Evolutionary conservation across 2,888 invertebrate genomes (phyloP).

Genomic region (Chaitophorus viminalis): DNA sequence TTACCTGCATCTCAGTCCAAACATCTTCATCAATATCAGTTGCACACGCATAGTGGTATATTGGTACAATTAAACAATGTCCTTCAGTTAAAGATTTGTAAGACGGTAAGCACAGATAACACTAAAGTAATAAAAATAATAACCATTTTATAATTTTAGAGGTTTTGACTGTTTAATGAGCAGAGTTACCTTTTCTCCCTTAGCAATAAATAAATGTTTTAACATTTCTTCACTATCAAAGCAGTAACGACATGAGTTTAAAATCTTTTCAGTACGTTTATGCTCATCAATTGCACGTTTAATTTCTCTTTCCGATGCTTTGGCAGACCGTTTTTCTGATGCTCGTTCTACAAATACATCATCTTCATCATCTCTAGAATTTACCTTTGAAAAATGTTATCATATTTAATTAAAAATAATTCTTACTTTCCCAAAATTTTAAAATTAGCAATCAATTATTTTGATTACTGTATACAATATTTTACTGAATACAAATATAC

Average conservation of each 20-base stretch:
- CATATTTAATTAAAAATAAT: too few species aligned
- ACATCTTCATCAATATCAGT: conserved; percentile 93
- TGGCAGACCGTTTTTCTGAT: conserved; percentile 74
- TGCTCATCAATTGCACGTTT: conserved; percentile 80
- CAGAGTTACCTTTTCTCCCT: conserved; percentile 75
- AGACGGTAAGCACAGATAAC: conserved; percentile 84
- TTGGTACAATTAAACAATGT: conserved; percentile 88
- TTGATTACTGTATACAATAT: too few species aligned
- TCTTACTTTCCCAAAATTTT: too few species aligned
- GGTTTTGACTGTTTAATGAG: neutral
- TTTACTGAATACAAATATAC: neutral
- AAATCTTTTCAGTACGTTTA: conserved; percentile 74
- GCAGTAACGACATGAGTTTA: conserved; percentile 86
- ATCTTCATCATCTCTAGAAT: conserved; percentile 75
- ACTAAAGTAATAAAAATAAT: conserved; percentile 66
- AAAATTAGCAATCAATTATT: too few species aligned
- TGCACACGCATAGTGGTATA: conserved; percentile 81
- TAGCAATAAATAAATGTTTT: conserved; percentile 85
- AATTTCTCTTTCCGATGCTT: conserved; percentile 74
- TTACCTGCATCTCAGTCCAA: conserved; percentile 86
- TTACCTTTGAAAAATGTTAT: conserved; percentile 56
- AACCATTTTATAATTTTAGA: neutral
- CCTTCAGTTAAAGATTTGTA: conserved; percentile 83
- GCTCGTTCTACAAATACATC: conserved; percentile 86
- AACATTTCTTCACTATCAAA: conserved; percentile 81